Evolutionary conservation across 2,113 vertebrate genomes (phyloP), one percentile per base, ranked within the genome.

Genomic region (Scomber colias): DNA sequence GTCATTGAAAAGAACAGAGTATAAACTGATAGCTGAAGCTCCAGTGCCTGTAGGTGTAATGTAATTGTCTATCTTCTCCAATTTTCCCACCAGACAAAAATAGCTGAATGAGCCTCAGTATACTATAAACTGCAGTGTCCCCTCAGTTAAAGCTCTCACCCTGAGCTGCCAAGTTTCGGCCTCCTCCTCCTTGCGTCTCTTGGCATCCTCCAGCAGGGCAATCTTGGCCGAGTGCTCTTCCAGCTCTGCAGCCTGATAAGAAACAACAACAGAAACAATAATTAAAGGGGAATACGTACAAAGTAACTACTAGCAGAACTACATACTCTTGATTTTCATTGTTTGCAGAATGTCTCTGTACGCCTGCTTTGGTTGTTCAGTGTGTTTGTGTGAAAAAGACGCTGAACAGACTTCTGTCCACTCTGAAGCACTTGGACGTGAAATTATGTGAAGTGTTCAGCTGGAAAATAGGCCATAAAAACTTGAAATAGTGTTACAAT

Each of bases 171-270:
- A 99, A 74, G 96, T 90, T 63, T 94, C 86, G 0, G 95, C 98
- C 80, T 99, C 97, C 1, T 94, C 93, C 84, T 99, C 98, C 82
- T 99, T 99, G 90, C 92, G 93, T 75, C 61, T 94, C 93, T 92
- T 95, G 1, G 96, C 97, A 70, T 98, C 97, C 89, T 99, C 97
- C 62, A 99, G 95, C 15, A 96, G 90, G 0, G 92, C 87, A n/a
- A 99, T 99, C 93, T 90, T 97, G 57, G 96, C 93, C 0, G 97
- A 96, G 87, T 97, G 97, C 83, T 98, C 96, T 0, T 96, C 96
- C 2, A 99, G 94, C 81, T 99, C 97, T 1, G 96, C 86, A 27
- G 97, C 96, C 98, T 99, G 79, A 64, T 1, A 71, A 64, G 65
- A 68, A 69, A 30, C 7, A 75, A 57, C 14, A 83, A 21, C 7